A percentile compares a stretch with the other conserved stretches of the same genome.
Conservation (phyloP, 2,888 invertebrate genomes). For the Pinctada fucata region DNA sequence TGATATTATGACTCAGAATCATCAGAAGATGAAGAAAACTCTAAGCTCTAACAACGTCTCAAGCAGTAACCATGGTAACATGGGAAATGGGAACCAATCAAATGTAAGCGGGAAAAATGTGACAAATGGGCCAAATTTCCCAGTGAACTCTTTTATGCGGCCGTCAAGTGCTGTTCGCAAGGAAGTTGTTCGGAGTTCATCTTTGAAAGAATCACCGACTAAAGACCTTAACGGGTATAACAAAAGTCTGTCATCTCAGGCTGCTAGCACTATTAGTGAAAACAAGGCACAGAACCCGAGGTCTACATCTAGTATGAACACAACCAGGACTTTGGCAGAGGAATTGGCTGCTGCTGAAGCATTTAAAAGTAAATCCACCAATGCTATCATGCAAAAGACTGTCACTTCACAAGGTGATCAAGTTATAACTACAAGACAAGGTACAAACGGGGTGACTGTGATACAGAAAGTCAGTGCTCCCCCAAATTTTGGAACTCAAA, state of each 20-base stretch:
- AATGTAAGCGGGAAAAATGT: slow-evolving; percentile 29
- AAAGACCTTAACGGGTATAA: slow-evolving; percentile 29
- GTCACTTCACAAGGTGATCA: slow-evolving; percentile 24
- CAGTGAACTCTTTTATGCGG: slow-evolving; percentile 63
- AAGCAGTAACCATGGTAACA: slow-evolving; percentile 12
- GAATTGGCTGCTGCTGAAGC: not conserved
- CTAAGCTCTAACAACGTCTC: slow-evolving; percentile 35
- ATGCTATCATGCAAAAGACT: slow-evolving; percentile 3
- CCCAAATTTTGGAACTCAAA: slow-evolving; percentile 38
- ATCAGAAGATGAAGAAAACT: slow-evolving; percentile 46
- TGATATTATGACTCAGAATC: slow-evolving; percentile 51
- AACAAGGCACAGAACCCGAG: not conserved
- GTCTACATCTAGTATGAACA: not conserved
- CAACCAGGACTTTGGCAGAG: not conserved
- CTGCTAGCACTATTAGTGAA: not conserved
- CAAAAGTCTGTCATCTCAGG: slow-evolving; percentile 7
- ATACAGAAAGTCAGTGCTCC: slow-evolving; percentile 42
- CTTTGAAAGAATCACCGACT: not conserved
- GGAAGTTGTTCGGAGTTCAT: slow-evolving; percentile 31
- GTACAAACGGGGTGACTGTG: slow-evolving; percentile 35
- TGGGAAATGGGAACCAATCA: slow-evolving; percentile 22
- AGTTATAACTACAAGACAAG: slow-evolving; percentile 23
- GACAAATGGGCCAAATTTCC: slow-evolving; percentile 48
- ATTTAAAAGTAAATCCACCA: slow-evolving; percentile 4
- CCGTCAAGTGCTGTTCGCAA: slow-evolving; percentile 61